Percentiles rank a stretch among this genome's conserved stretches.
These are phyloP conservation scores for Chlorodrepanis virens DNA, from an alignment of 2,113 vertebrate genomes.

Conservation along the genomic window DNA sequence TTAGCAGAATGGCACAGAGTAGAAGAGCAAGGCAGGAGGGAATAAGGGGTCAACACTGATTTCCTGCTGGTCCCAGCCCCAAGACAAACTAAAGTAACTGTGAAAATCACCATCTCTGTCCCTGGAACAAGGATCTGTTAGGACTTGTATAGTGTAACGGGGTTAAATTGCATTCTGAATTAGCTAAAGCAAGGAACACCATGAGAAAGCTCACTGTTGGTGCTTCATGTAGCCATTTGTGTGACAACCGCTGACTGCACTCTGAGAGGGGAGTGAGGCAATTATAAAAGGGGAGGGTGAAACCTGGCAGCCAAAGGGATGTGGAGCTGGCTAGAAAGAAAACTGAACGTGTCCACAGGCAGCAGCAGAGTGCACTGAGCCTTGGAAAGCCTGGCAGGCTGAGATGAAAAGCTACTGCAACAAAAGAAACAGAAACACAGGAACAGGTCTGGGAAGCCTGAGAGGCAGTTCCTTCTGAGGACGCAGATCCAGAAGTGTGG, in stretches of 20 bases:
- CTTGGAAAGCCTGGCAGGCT: background rate
- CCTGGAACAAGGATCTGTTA: background rate
- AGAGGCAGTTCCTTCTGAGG: background rate
- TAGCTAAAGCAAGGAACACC: background rate
- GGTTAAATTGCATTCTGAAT: background rate
- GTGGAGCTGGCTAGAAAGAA: background rate
- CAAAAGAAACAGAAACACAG: background rate
- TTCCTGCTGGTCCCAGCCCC: background rate
- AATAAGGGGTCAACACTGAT: background rate
- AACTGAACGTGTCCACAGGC: background rate
- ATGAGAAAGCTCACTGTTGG: background rate
- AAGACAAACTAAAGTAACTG: background rate
- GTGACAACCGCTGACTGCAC: background rate
- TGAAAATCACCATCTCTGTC: background rate
- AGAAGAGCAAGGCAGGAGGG: background rate
- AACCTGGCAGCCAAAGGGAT: background rate
- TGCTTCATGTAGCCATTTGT: background rate
- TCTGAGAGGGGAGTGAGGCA: background rate
- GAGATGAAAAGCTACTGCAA: background rate
- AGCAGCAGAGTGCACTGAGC: background rate
- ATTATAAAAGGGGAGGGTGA: background rate
- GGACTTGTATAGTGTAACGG: rapidly evolving
- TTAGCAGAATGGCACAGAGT: background rate
- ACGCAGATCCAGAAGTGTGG: background rate
- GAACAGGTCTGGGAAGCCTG: background rate